Evolutionary conservation across 2,888 invertebrate genomes (phyloP), one percentile per base, ranked within the genome.

Genomic region (Troides aeacus): DNA sequence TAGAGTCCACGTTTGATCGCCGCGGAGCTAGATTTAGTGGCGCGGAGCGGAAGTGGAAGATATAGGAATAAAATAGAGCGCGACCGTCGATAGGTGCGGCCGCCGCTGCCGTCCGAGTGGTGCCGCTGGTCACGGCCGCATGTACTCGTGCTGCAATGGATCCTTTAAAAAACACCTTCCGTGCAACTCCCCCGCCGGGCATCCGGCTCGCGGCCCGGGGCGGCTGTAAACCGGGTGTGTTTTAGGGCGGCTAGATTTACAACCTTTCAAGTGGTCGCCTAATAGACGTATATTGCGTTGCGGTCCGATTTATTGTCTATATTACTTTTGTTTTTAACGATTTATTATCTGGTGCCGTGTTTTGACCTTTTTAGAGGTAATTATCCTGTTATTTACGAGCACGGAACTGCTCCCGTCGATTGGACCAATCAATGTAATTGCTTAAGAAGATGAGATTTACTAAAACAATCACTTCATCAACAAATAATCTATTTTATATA

Each of bases 251-350:
- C 76, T 79, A 78, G 90, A 91, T 91, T 91, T 92, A 91, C 84
- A 83, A 80, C 85, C 79, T 81, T 86, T 87, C 87, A 84, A 87
- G 86, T 84, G 85, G 82, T 81, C 81, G 78, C 84, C 84, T 91
- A 91, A 90, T 90, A 88, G 91, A 91, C 91, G 88, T 90, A 89
- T 90, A 91, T 90, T 88, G 89, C 90, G 79, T 80, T 81, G 87
- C 83, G 86, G 89, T 83, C 77, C 82, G 81, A 89, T 91, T 92
- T 91, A 92, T 91, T 82, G 88, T 80, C 85, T 85, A 88, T 85
- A 88, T 88, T 87, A 87, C 86, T 87, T 91, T 87, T 88, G 87
- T 89, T 89, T 86, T 82, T 82, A 74, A 78, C 81, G 80, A 89
- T 90, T 89, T 90, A 88, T 85, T 74, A 81, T 78, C 81, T 75